Base-by-base conservation (phyloP, 2,888 invertebrate species). In the Sphaerophoria rueppellii region DNA sequence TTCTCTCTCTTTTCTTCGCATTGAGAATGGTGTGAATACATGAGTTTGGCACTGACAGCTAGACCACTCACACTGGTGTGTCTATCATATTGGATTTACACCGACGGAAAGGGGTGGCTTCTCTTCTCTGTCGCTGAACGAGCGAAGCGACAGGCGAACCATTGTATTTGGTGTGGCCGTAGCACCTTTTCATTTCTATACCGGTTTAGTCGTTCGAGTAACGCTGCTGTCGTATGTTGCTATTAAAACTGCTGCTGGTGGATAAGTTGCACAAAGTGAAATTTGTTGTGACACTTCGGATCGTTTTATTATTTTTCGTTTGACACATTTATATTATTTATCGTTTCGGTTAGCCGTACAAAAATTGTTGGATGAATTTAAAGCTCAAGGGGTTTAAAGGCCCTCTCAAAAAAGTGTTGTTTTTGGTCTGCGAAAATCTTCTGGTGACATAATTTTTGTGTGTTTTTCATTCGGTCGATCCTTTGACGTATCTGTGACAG, bases 181-280 rank as follows among this genome's bases (percentile, higher is more conserved):
- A 76, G 79, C 82, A 80, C 82, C 82, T 78, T 79, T 77, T 80
- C 72, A 70, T 71, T 76, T 61, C 77, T 78, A 82, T 87, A 86
- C 88, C 90, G 90, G 90, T 91, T 91, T 91, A 91, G 91, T 91
- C 91, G 91, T 90, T 91, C 90, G 90, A 89, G 89, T 90, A 90
- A 90, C 91, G 90, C 90, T 90, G 86, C 70, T 86, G 74, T 86
- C 87, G 75, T 82, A 87, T 76, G 86, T 78, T 46, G 87, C 73
- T 67, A 82, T 57, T 78, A 69, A 83, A 88, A 89, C 88, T 88
- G 87, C 85, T 88, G 76, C 70, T 81, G 76, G 24, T 24, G 24
- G 73, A 77, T 69, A 52, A 72, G 60, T 81, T 75, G 80, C 79
- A 75, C 72, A 83, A 72, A 83, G 57, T 83, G 79, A 76, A 83